Base-by-base conservation (phyloP, 2,113 vertebrate genomes). In the Brachionichthys hirsutus region DNA sequence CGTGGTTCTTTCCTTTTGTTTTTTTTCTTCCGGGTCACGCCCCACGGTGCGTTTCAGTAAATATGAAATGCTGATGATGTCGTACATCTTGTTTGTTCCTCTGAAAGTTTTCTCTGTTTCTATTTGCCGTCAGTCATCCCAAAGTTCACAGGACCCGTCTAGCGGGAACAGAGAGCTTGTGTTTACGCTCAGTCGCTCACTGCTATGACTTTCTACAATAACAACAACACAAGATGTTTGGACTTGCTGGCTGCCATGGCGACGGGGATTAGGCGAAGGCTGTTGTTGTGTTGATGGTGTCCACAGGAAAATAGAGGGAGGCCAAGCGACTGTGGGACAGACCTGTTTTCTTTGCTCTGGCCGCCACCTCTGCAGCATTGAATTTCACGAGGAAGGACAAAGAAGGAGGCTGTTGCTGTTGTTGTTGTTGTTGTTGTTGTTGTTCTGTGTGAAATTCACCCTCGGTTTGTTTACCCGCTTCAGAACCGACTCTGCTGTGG, bases 161-260 rank as follows among this genome's bases (percentile, higher is more conserved):
- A 90, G 88, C 87, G 82, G 81, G 90, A 90, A 81, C 84, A 78
- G 80, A 73, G 79, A n/a, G n/a, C n/a, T 71, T 62, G 70, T 91
- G 90, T 91, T 92, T 89, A 92, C 88, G 89, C 83, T 89, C 82
- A 62, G 78, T 84, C 77, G 73, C 85, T 87, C 82, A 41, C 81
- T 86, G 81, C 81, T 84, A 83, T 85, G 86, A 90, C 88, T 91
- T 88, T 90, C 85, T 87, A 90, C 89, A 91, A 92, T 90, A 91
- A 92, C 88, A 92, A 91, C 89, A 92, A 89, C 91, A 92, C 81
- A 89, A 87, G 85, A 84, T 90, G 90, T 90, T 91, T 91, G 88
- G 89, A 91, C 91, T 91, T 87, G 88, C 88, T 83, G 83, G 85
- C 85, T 86, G 63, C 88, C 88, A 88, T 91, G 79, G 90, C 83